Evolutionary conservation across 2,888 invertebrate genomes (phyloP).

Genomic region (Pyrochroa serraticornis): DNA sequence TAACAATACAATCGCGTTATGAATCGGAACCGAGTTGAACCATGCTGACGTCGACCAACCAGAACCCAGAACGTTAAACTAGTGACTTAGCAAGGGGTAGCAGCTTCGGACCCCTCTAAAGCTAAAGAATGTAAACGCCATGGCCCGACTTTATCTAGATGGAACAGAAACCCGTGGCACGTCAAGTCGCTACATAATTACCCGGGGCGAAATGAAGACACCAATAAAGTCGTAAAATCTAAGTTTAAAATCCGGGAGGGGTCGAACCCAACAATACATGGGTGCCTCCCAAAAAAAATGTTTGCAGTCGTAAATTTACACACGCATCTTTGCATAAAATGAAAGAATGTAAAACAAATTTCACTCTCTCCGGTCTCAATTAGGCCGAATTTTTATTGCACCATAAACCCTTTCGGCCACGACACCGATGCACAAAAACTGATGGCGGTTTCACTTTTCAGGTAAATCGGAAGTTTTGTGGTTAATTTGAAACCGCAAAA

Average conservation of each 20-base stretch:
- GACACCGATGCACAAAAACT: slow-evolving; percentile 18
- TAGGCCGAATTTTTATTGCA: slow-evolving; percentile 24
- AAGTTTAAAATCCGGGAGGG: slow-evolving; percentile 34
- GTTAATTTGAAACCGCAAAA: slow-evolving; percentile 46
- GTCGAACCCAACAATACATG: slow-evolving; percentile 1
- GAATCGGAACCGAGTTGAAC: slow-evolving; percentile 47
- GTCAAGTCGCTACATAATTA: slow-evolving; percentile 24
- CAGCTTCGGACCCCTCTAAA: slow-evolving; percentile 38
- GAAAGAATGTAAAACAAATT: slow-evolving; percentile 30
- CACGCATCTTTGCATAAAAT: slow-evolving; percentile 45
- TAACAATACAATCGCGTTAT: slow-evolving; percentile 46
- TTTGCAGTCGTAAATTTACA: slow-evolving; percentile 44
- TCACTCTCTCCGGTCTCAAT: slow-evolving; percentile 6
- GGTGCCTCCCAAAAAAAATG: slow-evolving; percentile 34
- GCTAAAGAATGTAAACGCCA: slow-evolving; percentile 36
- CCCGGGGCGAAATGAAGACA: slow-evolving; percentile 44
- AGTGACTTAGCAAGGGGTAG: slow-evolving; percentile 43
- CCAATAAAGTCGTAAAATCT: slow-evolving; percentile 48
- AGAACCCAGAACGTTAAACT: slow-evolving; percentile 46
- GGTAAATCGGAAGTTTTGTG: slow-evolving; percentile 45
- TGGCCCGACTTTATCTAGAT: slow-evolving; percentile 27
- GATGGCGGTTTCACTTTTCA: slow-evolving; percentile 52
- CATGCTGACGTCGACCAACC: slow-evolving; percentile 51
- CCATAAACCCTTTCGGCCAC: slow-evolving; percentile 21
- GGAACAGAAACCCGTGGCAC: slow-evolving; percentile 14